These are phyloP conservation scores for Xestia ashworthii DNA, from an alignment of 2,888 invertebrate species.

Conservation along the genomic window DNA sequence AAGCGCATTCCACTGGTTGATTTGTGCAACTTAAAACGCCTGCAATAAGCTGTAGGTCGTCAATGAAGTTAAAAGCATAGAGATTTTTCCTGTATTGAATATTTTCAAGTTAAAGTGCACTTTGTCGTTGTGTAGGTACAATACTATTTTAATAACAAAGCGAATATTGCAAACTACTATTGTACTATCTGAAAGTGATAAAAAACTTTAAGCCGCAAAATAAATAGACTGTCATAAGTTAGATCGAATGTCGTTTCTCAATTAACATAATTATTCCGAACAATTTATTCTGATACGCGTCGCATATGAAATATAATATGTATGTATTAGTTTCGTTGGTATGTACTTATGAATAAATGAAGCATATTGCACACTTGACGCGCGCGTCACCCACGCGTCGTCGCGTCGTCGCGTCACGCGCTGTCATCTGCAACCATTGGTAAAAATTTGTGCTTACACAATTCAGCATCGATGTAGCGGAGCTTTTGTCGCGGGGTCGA, in stretches of 20 bases:
- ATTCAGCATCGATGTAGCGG: constrained; percentile 53
- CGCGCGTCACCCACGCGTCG: constrained; percentile 60
- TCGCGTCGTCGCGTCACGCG: constrained; percentile 43
- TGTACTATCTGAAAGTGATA: constrained; percentile 22
- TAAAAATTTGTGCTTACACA: constrained; percentile 67
- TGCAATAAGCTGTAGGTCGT: background rate
- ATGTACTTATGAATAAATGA: constrained; percentile 61
- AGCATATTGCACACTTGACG: constrained; percentile 64
- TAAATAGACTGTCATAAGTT: constrained; percentile 55
- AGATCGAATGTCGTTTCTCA: constrained; percentile 53
- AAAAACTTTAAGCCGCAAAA: constrained; percentile 44
- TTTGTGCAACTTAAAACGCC: background rate
- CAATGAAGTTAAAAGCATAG: background rate
- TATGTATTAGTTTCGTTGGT: constrained; percentile 64
- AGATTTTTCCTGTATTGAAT: background rate
- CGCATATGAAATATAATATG: constrained; percentile 62
- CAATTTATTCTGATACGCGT: constrained; percentile 62
- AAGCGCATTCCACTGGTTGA: background rate
- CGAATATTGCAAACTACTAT: constrained; percentile 13
- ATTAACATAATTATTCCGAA: constrained; percentile 63
- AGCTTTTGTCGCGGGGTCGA: constrained; percentile 64
- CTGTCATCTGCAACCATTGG: constrained; percentile 60
- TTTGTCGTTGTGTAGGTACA: constrained; percentile 17
- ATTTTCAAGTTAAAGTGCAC: constrained; percentile 8
- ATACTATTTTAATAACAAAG: constrained; percentile 17